phyloP scores from a whole-genome alignment of 2,797 vertebrate species.

The Phyllotis vaccarum region DNA sequence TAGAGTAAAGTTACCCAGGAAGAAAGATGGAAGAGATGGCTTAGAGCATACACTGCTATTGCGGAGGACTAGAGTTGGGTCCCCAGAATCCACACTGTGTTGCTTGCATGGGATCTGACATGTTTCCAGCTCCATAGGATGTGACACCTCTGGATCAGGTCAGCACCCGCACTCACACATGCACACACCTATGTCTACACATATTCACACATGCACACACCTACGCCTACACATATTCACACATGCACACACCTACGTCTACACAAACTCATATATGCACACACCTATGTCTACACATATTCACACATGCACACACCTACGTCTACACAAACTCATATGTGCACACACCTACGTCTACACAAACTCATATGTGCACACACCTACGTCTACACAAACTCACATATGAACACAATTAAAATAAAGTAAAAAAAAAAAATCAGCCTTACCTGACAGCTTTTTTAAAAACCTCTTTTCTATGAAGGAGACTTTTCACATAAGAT shows the following conservation, averaged over 20 bases:
- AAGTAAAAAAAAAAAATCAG: not conserved
- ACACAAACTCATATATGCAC: not conserved
- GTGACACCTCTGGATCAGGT: not conserved
- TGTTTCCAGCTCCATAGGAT: too few species aligned
- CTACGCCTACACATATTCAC: not conserved
- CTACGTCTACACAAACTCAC: not conserved
- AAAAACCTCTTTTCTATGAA: not conserved
- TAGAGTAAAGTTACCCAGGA: not conserved
- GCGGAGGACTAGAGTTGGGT: not conserved
- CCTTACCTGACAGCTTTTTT: not conserved
- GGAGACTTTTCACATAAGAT: not conserved
- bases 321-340: not conserved
- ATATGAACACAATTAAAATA: not conserved
- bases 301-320: not conserved
- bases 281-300: too few species aligned
- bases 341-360: too few species aligned
- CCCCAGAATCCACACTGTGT: not conserved
- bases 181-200: not conserved
- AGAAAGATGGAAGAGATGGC: not conserved
- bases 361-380: not conserved
- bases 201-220: not conserved
- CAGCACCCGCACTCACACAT: not conserved
- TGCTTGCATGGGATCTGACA: not conserved
- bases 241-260: not conserved
- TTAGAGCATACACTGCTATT: not conserved